Conservation (phyloP, 2,888 invertebrate genomes). For the Morpho helenor region DNA sequence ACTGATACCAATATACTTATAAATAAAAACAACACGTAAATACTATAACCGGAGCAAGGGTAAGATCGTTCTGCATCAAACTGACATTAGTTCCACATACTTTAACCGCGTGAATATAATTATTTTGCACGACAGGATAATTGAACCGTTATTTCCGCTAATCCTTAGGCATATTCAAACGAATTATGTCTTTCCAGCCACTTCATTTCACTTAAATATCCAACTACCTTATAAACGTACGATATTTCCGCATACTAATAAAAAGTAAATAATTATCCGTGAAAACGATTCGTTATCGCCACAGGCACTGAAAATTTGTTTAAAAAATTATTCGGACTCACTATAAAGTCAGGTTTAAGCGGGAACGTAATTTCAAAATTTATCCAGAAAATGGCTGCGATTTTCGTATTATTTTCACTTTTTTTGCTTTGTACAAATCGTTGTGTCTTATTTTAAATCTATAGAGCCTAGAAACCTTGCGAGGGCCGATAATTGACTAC, state of each 20-base stretch:
- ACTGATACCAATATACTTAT: slow-evolving; percentile 5
- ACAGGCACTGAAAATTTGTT: slow-evolving; percentile 48
- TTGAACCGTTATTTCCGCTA: slow-evolving; percentile 58
- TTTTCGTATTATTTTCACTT: slow-evolving; percentile 24
- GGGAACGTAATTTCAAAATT: slow-evolving; percentile 54
- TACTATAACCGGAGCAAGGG: slow-evolving; percentile 19
- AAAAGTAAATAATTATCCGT: slow-evolving; percentile 58
- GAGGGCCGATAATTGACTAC: slow-evolving; percentile 46
- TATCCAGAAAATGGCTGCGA: slow-evolving; percentile 32
- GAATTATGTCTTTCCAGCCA: slow-evolving; percentile 44
- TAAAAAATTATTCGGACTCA: slow-evolving; percentile 32
- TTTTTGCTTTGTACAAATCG: slow-evolving; percentile 8
- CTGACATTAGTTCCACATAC: slow-evolving; percentile 37
- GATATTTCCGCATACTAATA: slow-evolving; percentile 53
- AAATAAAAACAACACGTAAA: slow-evolving; percentile 10
- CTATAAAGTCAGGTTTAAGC: slow-evolving; percentile 35
- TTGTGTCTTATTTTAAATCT: slow-evolving; percentile 19
- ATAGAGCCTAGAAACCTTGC: slow-evolving; percentile 34
- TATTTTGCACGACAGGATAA: slow-evolving; percentile 47
- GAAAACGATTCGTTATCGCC: slow-evolving; percentile 44
- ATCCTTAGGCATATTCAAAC: slow-evolving; percentile 52
- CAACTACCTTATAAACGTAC: slow-evolving; percentile 49
- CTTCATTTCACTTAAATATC: slow-evolving; percentile 50
- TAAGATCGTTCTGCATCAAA: slow-evolving; percentile 8
- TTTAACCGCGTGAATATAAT: slow-evolving; percentile 16